Evolutionary conservation across 2,888 invertebrate species (phyloP).

Genomic region (Eristalis tenax): DNA sequence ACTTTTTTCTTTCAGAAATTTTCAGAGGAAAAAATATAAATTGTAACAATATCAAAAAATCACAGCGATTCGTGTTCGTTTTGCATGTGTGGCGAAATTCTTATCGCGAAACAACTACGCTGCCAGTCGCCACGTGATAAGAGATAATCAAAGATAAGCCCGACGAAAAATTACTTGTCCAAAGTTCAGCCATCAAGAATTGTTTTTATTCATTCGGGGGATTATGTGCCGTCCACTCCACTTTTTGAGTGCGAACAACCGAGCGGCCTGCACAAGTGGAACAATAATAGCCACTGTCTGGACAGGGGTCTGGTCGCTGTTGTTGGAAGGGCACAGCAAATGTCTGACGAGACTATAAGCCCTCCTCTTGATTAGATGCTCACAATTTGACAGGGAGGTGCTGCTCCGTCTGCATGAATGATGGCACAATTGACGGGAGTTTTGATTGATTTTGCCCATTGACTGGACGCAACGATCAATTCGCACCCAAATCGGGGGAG

Average conservation of each 20-base stretch:
- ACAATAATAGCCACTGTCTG: constrained; percentile 40
- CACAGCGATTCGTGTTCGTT: neutral
- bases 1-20: constrained; percentile 20
- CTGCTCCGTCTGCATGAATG: neutral
- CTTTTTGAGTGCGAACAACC: neutral
- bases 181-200: constrained; percentile 45
- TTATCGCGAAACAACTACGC: neutral
- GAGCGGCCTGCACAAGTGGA: constrained; percentile 27
- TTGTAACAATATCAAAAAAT: constrained; percentile 11
- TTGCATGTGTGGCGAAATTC: neutral
- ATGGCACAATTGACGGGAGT: neutral
- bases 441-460: constrained; percentile 25
- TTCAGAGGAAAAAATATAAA: neutral
- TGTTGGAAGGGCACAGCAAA: neutral
- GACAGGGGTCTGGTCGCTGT: constrained; percentile 37
- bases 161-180: constrained; percentile 56
- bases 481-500: constrained; percentile 6
- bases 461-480: neutral
- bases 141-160: constrained; percentile 58
- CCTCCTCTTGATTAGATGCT: neutral
- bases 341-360: constrained; percentile 11
- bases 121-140: constrained; percentile 41
- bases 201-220: constrained; percentile 15
- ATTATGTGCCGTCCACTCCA: neutral
- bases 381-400: constrained; percentile 7